Percentiles rank a stretch among this genome's conserved stretches.
Conservation (phyloP, 2,113 vertebrate species). For the Centropus unirufus region DNA sequence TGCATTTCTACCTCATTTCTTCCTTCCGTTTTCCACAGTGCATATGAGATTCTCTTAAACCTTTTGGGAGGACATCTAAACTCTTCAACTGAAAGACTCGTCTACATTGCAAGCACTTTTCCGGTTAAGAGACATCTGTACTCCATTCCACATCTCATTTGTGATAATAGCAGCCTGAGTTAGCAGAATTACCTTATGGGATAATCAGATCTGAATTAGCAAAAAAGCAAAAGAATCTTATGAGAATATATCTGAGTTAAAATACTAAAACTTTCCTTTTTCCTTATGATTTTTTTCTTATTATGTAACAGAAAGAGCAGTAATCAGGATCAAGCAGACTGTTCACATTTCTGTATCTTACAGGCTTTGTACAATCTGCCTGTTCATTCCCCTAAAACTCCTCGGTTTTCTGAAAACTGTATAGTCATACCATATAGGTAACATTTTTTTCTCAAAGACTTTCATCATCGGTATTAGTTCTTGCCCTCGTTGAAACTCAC, state of each 20-base stretch:
- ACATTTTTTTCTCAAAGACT: neutral
- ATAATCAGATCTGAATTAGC: neutral
- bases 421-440: neutral
- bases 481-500: neutral
- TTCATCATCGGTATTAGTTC: neutral
- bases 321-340: neutral
- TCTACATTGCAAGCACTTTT: neutral
- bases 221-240: neutral
- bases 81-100: neutral
- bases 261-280: neutral
- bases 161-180: neutral
- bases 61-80: neutral
- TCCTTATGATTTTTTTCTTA: neutral
- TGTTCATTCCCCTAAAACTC: fast-evolving
- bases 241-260: neutral
- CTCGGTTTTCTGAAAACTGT: neutral
- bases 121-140: neutral
- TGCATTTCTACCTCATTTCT: neutral
- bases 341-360: neutral
- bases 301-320: neutral
- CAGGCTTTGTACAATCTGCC: neutral
- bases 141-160: neutral
- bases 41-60: neutral
- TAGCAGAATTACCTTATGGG: neutral
- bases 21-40: neutral